Base-by-base conservation (phyloP, 2,113 vertebrate genomes). In the Pungitius pungitius region DNA sequence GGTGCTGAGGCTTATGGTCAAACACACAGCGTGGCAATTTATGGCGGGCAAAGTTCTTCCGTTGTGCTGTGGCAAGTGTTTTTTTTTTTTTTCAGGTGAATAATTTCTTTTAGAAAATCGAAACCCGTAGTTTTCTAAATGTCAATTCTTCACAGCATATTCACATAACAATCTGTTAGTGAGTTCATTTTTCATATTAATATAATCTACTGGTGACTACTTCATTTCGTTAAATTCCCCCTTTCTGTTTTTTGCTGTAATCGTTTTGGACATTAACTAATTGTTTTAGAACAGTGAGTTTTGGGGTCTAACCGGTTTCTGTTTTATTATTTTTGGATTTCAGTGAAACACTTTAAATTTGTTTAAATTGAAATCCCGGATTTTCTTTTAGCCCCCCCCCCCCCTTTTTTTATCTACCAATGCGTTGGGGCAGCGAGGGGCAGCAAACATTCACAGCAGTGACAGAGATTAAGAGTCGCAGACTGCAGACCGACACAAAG, bases 41-140 rank as follows among this genome's bases (percentile, higher is more conserved):
- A 43, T 52, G 24, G 42, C 45, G 51, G 71, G 64, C 55, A 74
- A 58, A 65, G 33, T 61, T 75, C 1, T 15, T 54, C 8, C 71
- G 85, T 74, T 80, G 67, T 73, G 49, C 35, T 27, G 13, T 75
- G 69, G 72, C 55, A 75, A 52, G 35, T 10, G 59, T 30, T 30
- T 30, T n/a, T n/a, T n/a, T n/a, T n/a, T n/a, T 78, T 74, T 66
- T 26, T 43, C 8, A 49, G 22, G 40, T 66, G 33, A n/a, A 74
- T n/a, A 43, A 33, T 39, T 70, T 73, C 47, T 49, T 24, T 60
- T 24, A 18, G 39, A 56, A 75, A 35, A 68, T 70, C 13, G 4
- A 24, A 63, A 8, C 15, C 7, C 45, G 35, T 15, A 55, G 57
- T n/a, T 60, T 27, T 64, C 35, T 45, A 3, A 47, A 54, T 49